These are phyloP conservation scores for Bucorvus abyssinicus DNA, from an alignment of 2,797 vertebrate genomes.

Conservation along the genomic window DNA sequence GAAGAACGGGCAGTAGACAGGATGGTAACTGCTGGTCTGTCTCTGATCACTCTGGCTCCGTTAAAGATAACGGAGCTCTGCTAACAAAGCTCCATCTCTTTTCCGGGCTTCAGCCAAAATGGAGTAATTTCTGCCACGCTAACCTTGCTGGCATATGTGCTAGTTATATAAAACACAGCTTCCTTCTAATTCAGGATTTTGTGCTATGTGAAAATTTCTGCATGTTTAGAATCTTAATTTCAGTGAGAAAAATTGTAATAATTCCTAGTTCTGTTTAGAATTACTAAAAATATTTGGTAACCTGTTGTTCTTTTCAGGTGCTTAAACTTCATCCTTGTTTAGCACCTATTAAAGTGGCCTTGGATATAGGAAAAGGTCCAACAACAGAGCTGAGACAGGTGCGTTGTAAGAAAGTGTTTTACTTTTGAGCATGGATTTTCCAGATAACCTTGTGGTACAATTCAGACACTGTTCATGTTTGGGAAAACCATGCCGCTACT, in stretches of 20 bases:
- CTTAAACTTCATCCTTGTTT: constrained; percentile 92
- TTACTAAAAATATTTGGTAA: not conserved
- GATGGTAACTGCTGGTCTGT: not conserved
- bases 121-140: not conserved
- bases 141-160: not conserved
- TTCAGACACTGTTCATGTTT: not conserved
- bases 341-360: constrained; percentile 90
- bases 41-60: not conserved
- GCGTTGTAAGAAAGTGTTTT: constrained; percentile 11
- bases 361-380: constrained; percentile 86
- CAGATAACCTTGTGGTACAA: not conserved
- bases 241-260: not conserved
- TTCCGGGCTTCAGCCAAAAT: not conserved
- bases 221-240: not conserved
- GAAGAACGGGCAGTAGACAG: not conserved
- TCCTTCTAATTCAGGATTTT: not conserved
- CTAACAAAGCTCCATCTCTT: not conserved
- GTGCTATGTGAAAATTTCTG: not conserved
- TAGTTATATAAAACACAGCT: not conserved
- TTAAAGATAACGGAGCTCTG: not conserved
- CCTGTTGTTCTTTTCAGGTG: constrained; percentile 76
- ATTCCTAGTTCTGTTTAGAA: not conserved
- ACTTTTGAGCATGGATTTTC: not conserved
- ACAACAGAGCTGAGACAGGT: constrained; percentile 90
- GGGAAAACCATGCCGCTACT: not conserved